These are phyloP conservation scores for Dicycla oo DNA, from an alignment of 2,888 invertebrate genomes.

Conservation along the genomic window DNA sequence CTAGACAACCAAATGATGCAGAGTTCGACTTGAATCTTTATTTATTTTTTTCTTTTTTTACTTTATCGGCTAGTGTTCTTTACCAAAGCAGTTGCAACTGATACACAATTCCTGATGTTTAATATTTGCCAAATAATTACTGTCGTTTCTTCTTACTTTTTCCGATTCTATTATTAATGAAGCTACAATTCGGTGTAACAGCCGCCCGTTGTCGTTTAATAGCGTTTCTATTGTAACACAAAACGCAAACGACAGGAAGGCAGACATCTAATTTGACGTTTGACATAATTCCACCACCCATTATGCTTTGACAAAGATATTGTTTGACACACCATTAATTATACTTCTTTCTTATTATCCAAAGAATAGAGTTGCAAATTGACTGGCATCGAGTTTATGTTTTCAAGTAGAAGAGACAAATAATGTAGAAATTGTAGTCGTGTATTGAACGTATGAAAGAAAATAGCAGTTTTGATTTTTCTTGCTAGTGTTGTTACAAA, in stretches of 20 bases:
- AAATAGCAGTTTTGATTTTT: constrained; percentile 54
- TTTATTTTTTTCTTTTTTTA: background rate
- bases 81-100: background rate
- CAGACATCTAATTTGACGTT: constrained; percentile 87
- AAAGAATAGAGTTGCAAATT: constrained; percentile 54
- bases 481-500: constrained; percentile 23
- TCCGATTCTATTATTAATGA: background rate
- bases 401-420: constrained; percentile 46
- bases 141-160: background rate
- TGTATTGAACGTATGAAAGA: constrained; percentile 53
- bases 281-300: constrained; percentile 84
- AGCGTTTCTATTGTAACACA: constrained; percentile 83
- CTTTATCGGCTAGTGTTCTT: background rate
- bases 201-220: constrained; percentile 73
- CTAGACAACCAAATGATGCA: background rate
- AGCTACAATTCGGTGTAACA: constrained; percentile 72
- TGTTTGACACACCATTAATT: constrained; percentile 69
- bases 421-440: constrained; percentile 52
- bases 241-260: constrained; percentile 86
- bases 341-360: constrained; percentile 57
- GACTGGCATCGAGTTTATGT: constrained; percentile 40
- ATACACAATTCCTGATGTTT: background rate
- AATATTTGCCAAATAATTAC: too few species aligned
- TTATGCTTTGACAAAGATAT: constrained; percentile 78
- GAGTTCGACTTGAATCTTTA: background rate